Conservation (phyloP, 2,113 vertebrate genomes). For the Crotalus helleri region DNA sequence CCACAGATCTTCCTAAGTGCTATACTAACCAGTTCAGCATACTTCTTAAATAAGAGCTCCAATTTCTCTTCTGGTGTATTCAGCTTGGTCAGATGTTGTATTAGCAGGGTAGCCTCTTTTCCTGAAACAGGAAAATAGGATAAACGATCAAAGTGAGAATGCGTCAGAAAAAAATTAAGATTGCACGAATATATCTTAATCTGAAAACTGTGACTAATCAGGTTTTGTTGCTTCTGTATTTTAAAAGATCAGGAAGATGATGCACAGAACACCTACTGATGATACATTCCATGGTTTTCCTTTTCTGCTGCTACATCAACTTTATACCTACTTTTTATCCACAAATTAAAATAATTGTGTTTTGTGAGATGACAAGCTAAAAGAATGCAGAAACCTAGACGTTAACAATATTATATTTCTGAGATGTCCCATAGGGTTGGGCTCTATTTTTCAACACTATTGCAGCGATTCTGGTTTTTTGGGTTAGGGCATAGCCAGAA, state of each 20-base stretch:
- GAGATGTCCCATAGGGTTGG: not conserved
- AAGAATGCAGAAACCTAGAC: not conserved
- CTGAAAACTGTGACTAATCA: not conserved
- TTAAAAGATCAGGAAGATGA: not conserved
- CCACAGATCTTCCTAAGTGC: not conserved
- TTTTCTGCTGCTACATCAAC: not conserved
- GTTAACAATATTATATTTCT: not conserved
- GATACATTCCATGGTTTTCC: not conserved
- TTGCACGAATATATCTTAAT: not conserved
- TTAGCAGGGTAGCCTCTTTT: conserved; percentile 79
- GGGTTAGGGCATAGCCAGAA: not conserved
- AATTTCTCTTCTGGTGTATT: conserved; percentile 84
- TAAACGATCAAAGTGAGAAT: not conserved
- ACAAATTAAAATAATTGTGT: accelerated
- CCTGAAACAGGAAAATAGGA: conserved; percentile 57
- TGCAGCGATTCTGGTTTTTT: not conserved
- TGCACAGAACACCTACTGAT: not conserved
- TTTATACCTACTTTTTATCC: not conserved
- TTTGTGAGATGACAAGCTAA: not conserved
- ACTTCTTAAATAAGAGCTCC: conserved; percentile 82
- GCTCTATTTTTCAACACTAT: not conserved
- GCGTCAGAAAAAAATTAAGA: not conserved
- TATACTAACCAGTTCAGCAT: conserved; percentile 85
- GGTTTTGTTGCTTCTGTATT: not conserved
- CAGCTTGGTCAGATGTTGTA: conserved; percentile 80